phyloP scores from a whole-genome alignment of 2,888 invertebrate species.

The Serrognathus titanus region DNA sequence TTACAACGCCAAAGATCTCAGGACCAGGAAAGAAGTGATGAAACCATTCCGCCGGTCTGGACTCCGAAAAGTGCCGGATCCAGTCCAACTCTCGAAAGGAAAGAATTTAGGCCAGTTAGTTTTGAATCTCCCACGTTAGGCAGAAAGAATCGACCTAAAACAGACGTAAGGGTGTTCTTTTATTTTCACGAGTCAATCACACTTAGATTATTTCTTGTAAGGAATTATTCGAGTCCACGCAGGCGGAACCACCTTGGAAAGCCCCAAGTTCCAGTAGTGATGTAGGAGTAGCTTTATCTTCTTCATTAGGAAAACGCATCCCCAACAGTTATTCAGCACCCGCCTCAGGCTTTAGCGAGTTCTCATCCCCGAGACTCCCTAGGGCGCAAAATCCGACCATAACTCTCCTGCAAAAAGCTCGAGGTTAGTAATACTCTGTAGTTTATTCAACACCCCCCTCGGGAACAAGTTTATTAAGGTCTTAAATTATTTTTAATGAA shows the following conservation, averaged over 20 bases:
- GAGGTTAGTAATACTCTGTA: slow-evolving; percentile 58
- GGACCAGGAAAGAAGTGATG: slow-evolving; percentile 39
- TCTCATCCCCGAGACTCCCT: slow-evolving; percentile 57
- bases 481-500: slow-evolving; percentile 1
- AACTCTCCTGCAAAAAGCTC: slow-evolving; percentile 80
- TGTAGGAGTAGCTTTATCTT: slow-evolving; percentile 27
- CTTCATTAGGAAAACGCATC: slow-evolving; percentile 41
- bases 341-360: slow-evolving; percentile 56
- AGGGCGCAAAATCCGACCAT: slow-evolving; percentile 84
- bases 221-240: slow-evolving; percentile 5
- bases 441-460: too few species aligned
- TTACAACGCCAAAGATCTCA: slow-evolving; percentile 29
- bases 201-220: not conserved
- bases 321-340: slow-evolving; percentile 64
- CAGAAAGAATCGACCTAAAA: slow-evolving; percentile 50
- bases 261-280: slow-evolving; percentile 29
- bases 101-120: slow-evolving; percentile 75
- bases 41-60: slow-evolving; percentile 72
- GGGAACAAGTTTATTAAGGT: not conserved
- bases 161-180: slow-evolving; percentile 36
- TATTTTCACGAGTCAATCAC: not conserved
- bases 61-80: slow-evolving; percentile 68
- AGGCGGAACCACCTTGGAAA: slow-evolving; percentile 32
- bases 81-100: slow-evolving; percentile 70
- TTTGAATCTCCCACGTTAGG: slow-evolving; percentile 67